Conservation (phyloP, 2,888 invertebrate species). For the Thecophora atra region DNA sequence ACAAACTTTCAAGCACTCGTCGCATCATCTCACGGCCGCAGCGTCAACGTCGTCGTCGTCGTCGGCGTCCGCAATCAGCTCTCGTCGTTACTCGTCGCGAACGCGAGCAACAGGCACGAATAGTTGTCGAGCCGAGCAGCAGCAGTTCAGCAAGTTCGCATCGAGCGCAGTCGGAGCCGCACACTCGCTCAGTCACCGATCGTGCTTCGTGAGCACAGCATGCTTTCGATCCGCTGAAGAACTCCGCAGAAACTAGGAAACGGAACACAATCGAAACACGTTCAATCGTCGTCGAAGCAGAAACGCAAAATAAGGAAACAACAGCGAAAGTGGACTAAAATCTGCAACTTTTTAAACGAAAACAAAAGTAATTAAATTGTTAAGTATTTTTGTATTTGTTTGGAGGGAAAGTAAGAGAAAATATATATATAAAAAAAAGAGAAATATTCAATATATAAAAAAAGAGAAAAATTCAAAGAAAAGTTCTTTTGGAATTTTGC, state of each 20-base stretch:
- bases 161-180: slow-evolving; percentile 30
- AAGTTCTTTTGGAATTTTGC: background rate
- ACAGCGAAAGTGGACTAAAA: slow-evolving; percentile 39
- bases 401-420: background rate
- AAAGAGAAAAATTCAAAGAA: background rate
- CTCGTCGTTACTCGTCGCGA: slow-evolving; percentile 28
- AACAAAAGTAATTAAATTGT: slow-evolving; percentile 1
- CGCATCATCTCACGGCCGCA: background rate
- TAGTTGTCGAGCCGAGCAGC: slow-evolving; percentile 33
- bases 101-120: slow-evolving; percentile 8
- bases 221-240: slow-evolving; percentile 44
- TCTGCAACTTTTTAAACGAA: slow-evolving; percentile 34
- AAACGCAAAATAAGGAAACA: background rate
- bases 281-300: too few species aligned
- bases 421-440: background rate
- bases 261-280: slow-evolving; percentile 32
- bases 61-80: slow-evolving; percentile 30
- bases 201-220: slow-evolving; percentile 59
- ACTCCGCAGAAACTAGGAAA: slow-evolving; percentile 32
- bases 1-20: background rate
- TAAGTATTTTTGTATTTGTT: background rate
- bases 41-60: background rate
- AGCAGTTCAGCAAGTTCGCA: slow-evolving; percentile 37
- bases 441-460: background rate
- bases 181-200: slow-evolving; percentile 60